Evolutionary conservation across 2,888 invertebrate genomes (phyloP), one percentile per base, ranked within the genome.

Genomic region (Neoitamus cyanurus): DNA sequence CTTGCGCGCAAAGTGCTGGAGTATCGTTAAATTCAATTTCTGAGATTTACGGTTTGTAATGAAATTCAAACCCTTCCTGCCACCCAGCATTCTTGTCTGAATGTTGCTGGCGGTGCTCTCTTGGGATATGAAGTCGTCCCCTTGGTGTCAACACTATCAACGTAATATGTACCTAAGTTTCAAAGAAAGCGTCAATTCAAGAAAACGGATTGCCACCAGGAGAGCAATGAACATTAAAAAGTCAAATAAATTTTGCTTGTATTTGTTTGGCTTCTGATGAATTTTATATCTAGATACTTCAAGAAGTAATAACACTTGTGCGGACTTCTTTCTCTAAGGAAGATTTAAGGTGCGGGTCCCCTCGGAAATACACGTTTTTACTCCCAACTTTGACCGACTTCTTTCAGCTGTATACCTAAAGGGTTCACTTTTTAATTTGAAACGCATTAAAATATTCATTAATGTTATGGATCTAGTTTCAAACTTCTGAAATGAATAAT

Each of bases 21-120:
- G 58, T 58, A 58, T 58, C 58, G 58, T 58, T 58, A 58, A 58
- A 58, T 58, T 58, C 58, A 58, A 58, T 58, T 58, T 58, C 58
- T 58, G 58, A 58, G 58, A 58, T 58, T 58, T 58, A 20, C 58
- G 58, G 58, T 58, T 58, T 58, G 58, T 58, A 58, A 58, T 58
- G 58, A 58, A 58, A 58, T 58, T 20, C 58, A 25, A 58, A 58
- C 20, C 42, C 5, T 42, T 42, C 20, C 58, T 58, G 58, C 58
- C 58, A 58, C 20, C 58, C 15, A 58, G 20, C 58, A 42, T 58
- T 58, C 15, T 9, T 20, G 58, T 25, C 13, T 20, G 58, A 58
- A 58, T 58, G 58, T 58, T 58, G 20, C 20, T 3, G 25, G 15
- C 25, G 58, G 20, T 25, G 25, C 9, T 7, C 58, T 11, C 58